Evolutionary conservation across 1,140 invertebrate genomes (phyloP), one percentile per base, ranked within the genome.

Genomic region (Telenomus remus): DNA sequence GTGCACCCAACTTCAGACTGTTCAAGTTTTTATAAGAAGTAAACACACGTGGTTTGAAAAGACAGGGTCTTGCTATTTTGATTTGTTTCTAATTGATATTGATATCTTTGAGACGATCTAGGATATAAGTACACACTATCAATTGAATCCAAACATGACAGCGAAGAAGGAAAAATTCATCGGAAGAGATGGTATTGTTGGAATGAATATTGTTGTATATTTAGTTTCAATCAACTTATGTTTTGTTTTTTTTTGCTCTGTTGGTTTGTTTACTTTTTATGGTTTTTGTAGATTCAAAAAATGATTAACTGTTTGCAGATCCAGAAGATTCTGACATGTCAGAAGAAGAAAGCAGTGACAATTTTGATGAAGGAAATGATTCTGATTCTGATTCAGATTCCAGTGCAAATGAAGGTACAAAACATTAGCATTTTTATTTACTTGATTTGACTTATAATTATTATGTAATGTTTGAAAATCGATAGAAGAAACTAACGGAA

Each of bases 381-480:
- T 48, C 47, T 19, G 47, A 48, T 16, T 34, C 48, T 16, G 27
- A 34, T 50, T 50, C 27, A 34, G 48, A 50, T 33, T 34, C 19
- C 10, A 35, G n/a, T 50, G 19, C 7, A 12, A 15, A 34, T 9
- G 27, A 50, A 43, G 53, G 53, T 55, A 44, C 9, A 19, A 8
- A 43, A 7, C 0, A 8, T 27, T 43, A 44, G 11, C 43, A n/a
- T 27, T 19, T 15, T 43, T 44, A 39, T 13, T 43, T 15, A 16
- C 39, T 12, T 10, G 12, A 35, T 48, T 0, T 19, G 14, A 37
- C 0, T 53, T 12, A 37, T 13, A 53, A 53, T 14, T 54, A 13
- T 43, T 11, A 3, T 42, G 16, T 19, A 11, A 13, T 44, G 8
- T n/a, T 7, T 44, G 8, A 44, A 35, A 34, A 39, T 39, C n/a